Evolutionary conservation across 2,113 vertebrate genomes (phyloP).

Genomic region (Polyodon spathula): DNA sequence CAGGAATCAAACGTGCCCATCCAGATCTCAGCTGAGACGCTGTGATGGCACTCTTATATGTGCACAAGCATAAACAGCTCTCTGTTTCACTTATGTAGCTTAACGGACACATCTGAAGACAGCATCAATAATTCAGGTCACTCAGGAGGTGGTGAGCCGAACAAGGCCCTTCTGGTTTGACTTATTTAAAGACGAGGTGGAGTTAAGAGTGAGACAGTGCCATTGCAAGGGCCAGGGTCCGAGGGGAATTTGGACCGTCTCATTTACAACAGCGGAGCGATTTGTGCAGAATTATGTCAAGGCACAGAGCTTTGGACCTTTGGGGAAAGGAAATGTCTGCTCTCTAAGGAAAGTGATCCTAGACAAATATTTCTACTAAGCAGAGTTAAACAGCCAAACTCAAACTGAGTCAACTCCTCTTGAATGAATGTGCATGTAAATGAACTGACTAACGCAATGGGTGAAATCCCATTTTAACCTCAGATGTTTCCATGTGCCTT

Average conservation of each 20-base stretch:
- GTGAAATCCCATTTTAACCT: too few species aligned
- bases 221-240: constrained; percentile 62
- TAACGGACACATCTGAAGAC: constrained; percentile 72
- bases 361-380: constrained; percentile 48
- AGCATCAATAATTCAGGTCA: constrained; percentile 89
- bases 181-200: constrained; percentile 76
- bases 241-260: constrained; percentile 73
- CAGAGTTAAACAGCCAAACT: constrained; percentile 36
- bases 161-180: constrained; percentile 84
- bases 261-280: constrained; percentile 58
- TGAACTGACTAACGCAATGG: constrained; percentile 12
- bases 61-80: constrained; percentile 50
- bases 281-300: constrained; percentile 69
- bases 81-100: constrained; percentile 54
- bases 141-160: constrained; percentile 64
- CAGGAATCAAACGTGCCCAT: constrained; percentile 1
- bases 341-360: constrained; percentile 60
- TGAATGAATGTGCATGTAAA: constrained; percentile 16
- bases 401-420: constrained; percentile 23
- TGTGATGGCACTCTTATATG: constrained; percentile 33
- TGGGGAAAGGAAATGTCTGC: constrained; percentile 59
- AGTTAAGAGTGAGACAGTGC: constrained; percentile 72
- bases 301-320: constrained; percentile 60
- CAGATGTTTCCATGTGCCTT: too few species aligned
- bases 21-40: constrained; percentile 29